Conservation (phyloP, 1,140 invertebrate genomes). For the Lamellibrachia luymesi region DNA sequence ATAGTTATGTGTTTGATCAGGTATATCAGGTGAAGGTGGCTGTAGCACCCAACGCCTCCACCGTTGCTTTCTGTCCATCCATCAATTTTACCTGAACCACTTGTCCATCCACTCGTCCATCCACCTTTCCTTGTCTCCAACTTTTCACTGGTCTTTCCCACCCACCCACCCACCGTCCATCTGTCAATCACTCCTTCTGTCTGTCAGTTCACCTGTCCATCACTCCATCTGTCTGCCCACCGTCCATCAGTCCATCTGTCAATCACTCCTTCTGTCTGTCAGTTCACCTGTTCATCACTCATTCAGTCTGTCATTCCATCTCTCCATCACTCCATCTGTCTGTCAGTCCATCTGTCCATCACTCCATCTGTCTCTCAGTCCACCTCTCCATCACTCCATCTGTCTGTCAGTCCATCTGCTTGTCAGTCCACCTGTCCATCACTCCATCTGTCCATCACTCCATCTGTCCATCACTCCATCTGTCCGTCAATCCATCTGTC, state of each 20-base stretch:
- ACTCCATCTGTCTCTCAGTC: too few species aligned
- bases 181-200: neutral
- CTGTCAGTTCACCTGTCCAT: neutral
- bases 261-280: neutral
- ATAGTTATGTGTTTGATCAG: neutral
- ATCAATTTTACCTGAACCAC: neutral
- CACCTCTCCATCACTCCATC: too few species aligned
- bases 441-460: too few species aligned
- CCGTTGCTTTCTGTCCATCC: neutral
- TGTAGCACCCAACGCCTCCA: neutral
- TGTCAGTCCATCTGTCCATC: neutral
- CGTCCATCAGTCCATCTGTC: neutral
- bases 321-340: neutral
- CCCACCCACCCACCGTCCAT: neutral
- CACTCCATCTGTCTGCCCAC: neutral
- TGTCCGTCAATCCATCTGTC: neutral
- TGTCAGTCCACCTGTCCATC: too few species aligned
- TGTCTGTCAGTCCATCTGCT: neutral
- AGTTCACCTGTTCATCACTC: neutral
- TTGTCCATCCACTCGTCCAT: neutral
- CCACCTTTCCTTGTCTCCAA: too few species aligned
- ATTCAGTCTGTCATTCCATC: neutral
- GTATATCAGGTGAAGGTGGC: neutral
- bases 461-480: too few species aligned
- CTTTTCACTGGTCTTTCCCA: too few species aligned